Percentiles rank a stretch among this genome's conserved stretches.
These are phyloP conservation scores for Penaeus japonicus DNA, from an alignment of 1,140 invertebrate species.

Conservation along the genomic window DNA sequence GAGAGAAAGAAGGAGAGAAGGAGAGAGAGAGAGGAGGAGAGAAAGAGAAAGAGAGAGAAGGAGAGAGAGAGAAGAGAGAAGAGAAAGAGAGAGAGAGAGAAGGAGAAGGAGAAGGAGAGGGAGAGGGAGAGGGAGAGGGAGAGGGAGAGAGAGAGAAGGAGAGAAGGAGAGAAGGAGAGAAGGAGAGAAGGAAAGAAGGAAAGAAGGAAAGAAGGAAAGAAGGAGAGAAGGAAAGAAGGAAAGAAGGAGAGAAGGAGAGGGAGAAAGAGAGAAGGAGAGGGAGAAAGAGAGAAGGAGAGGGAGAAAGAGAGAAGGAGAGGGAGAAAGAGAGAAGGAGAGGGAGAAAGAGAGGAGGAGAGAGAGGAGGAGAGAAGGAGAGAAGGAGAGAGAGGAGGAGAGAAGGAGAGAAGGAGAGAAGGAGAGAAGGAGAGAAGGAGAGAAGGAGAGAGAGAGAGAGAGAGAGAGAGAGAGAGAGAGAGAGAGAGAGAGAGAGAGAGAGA, in stretches of 20 bases:
- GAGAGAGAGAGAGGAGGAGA: background rate
- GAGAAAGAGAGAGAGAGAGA: background rate
- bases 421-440: constrained; percentile 7
- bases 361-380: background rate
- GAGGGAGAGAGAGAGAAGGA: background rate
- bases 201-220: too few relatives aligned
- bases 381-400: background rate
- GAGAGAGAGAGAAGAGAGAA: background rate
- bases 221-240: too few relatives aligned
- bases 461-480: constrained; percentile 26
- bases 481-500: background rate
- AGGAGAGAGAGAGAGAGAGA: background rate
- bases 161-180: background rate
- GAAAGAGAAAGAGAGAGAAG: background rate
- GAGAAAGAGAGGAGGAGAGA: background rate
- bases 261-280: background rate
- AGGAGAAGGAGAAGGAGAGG: too few relatives aligned
- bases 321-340: background rate
- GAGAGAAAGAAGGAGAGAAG: background rate
- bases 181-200: too few relatives aligned
- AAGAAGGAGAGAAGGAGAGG: too few relatives aligned
- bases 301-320: background rate
- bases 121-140: too few relatives aligned
- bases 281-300: background rate
- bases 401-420: background rate